A percentile compares a stretch with the other conserved stretches of the same genome.
Conservation (phyloP, 2,888 invertebrate species). For the Blomia tropicalis region DNA sequence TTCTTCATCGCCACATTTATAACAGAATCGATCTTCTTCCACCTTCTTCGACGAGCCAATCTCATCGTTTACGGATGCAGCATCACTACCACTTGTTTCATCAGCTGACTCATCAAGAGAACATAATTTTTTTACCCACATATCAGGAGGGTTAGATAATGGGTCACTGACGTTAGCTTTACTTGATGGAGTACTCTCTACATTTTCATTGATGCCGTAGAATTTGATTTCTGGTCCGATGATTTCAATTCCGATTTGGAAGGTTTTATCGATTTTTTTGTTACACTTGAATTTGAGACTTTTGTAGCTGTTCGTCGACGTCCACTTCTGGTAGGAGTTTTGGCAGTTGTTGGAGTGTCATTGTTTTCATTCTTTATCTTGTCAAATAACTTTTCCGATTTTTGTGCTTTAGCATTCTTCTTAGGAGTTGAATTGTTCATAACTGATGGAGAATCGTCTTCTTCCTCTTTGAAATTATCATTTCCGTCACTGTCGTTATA, state of each 20-base stretch:
- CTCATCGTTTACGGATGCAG: conserved; percentile 13
- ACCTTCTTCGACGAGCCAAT: not conserved
- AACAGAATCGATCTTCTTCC: conserved; percentile 17
- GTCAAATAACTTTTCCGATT: conserved; percentile 14
- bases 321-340: not conserved
- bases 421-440: not conserved
- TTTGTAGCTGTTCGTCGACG: not conserved
- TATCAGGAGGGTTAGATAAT: too few relatives aligned
- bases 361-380: conserved; percentile 2
- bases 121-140: conserved; percentile 7
- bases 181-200: too few relatives aligned
- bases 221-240: not conserved
- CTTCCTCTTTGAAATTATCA: not conserved
- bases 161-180: too few relatives aligned
- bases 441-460: not conserved
- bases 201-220: not conserved
- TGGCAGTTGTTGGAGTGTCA: not conserved
- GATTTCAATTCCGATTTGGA: not conserved
- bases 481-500: conserved; percentile 3
- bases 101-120: conserved; percentile 7
- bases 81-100: conserved; percentile 13
- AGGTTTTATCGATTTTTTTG: not conserved
- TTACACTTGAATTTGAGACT: not conserved
- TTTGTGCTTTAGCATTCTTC: not conserved
- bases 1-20: conserved; percentile 36